phyloP scores from a whole-genome alignment of 2,797 vertebrate genomes.

The Poecilia wingei region DNA sequence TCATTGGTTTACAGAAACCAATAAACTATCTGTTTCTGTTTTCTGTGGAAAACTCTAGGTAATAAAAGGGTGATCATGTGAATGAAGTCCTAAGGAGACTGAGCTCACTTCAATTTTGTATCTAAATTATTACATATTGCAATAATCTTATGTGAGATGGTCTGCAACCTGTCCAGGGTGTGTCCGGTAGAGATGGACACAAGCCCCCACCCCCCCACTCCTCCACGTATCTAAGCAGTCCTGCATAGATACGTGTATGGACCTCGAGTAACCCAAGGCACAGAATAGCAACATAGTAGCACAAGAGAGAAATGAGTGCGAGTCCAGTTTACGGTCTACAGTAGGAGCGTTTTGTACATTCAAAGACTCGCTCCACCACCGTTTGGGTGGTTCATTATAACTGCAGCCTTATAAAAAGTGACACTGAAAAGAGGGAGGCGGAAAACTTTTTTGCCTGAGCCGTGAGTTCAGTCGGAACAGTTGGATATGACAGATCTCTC shows the following conservation, averaged over 20 bases:
- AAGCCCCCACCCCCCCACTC: neutral
- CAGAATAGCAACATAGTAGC: neutral
- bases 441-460: slow-evolving; percentile 20
- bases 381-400: slow-evolving; percentile 47
- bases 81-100: neutral
- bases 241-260: neutral
- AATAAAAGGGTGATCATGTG: neutral
- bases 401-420: slow-evolving; percentile 61
- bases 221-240: neutral
- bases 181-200: neutral
- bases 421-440: slow-evolving; percentile 44
- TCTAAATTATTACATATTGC: neutral
- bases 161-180: neutral
- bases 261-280: neutral
- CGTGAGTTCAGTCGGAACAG: slow-evolving; percentile 51
- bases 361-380: slow-evolving; percentile 23
- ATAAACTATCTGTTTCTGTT: too few species aligned
- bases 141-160: neutral
- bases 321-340: neutral
- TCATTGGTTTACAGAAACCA: too few species aligned
- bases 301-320: neutral
- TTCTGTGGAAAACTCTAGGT: neutral
- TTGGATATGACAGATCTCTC: slow-evolving; percentile 59
- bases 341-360: slow-evolving; percentile 13
- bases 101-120: neutral